Percentiles rank a stretch among this genome's conserved stretches.
These are phyloP conservation scores for Drosophila antonietae DNA, from an alignment of 2,888 invertebrate species.

Conservation along the genomic window DNA sequence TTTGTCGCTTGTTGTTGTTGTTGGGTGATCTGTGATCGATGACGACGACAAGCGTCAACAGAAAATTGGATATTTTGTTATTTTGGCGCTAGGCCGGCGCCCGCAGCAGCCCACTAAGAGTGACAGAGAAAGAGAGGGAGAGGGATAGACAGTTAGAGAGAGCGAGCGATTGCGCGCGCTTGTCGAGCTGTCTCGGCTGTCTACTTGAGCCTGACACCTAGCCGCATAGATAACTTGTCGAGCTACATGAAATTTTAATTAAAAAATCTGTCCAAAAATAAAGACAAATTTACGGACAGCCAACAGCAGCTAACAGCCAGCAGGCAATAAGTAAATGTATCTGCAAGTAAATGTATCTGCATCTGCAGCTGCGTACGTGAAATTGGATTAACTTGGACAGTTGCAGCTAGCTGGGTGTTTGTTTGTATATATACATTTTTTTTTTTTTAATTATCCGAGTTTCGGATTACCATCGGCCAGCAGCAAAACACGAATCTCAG, in stretches of 20 bases:
- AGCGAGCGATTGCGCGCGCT: conserved; percentile 9
- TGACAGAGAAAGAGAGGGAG: neutral
- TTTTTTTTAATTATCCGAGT: conserved; percentile 65
- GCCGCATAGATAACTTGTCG: conserved; percentile 55
- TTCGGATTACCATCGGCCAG: conserved; percentile 48
- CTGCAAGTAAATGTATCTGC: conserved; percentile 25
- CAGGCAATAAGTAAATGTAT: neutral
- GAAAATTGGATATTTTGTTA: conserved; percentile 66
- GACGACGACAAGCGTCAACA: conserved; percentile 69
- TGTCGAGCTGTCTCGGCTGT: conserved; percentile 50
- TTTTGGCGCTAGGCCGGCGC: conserved; percentile 47
- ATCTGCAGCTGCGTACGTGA: conserved; percentile 51
- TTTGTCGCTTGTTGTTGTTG: conserved; percentile 39
- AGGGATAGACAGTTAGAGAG: too few relatives aligned
- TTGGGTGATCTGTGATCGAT: conserved; percentile 69
- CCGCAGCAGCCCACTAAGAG: conserved; percentile 1
- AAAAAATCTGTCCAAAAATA: conserved; percentile 77
- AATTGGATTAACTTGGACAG: conserved; percentile 75
- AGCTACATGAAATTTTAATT: conserved; percentile 78
- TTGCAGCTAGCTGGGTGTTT: conserved; percentile 57
- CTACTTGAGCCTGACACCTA: conserved; percentile 55
- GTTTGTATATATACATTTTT: neutral
- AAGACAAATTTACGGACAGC: conserved; percentile 59
- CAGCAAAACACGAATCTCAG: conserved; percentile 21
- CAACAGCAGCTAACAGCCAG: too few relatives aligned